phyloP scores from a whole-genome alignment of 2,888 invertebrate species.

The Sphinx pinastri region DNA sequence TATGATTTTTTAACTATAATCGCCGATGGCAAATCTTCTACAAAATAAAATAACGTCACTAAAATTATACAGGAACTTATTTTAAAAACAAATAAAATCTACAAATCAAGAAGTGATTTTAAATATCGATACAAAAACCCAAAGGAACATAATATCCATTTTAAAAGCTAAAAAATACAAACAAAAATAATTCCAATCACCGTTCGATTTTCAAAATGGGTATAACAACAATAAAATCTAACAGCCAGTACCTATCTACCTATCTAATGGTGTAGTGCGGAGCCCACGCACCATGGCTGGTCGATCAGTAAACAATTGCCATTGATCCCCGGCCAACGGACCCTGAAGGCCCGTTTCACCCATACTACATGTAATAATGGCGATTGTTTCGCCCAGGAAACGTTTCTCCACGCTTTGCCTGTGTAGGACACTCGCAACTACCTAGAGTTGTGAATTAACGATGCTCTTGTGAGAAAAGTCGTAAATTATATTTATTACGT shows the following conservation, averaged over 20 bases:
- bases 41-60: too few relatives aligned
- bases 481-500: neutral
- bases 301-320: constrained; percentile 69
- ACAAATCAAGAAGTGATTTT: too few relatives aligned
- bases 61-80: too few relatives aligned
- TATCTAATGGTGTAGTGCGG: constrained; percentile 26
- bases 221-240: constrained; percentile 4
- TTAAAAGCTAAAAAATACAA: neutral
- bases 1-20: neutral
- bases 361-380: constrained; percentile 61
- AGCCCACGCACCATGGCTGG: constrained; percentile 48
- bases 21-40: neutral
- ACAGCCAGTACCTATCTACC: neutral
- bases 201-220: neutral
- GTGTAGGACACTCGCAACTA: constrained; percentile 55
- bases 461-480: constrained; percentile 1
- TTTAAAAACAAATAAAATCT: too few relatives aligned
- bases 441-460: constrained; percentile 38
- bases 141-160: too few relatives aligned
- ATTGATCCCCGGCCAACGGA: constrained; percentile 73
- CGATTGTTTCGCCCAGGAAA: constrained; percentile 79
- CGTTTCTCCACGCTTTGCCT: constrained; percentile 70
- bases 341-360: constrained; percentile 80
- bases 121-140: too few relatives aligned
- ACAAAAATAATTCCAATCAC: neutral